Conservation (phyloP, 2,797 vertebrate genomes). For the Dromococcyx pavoninus region DNA sequence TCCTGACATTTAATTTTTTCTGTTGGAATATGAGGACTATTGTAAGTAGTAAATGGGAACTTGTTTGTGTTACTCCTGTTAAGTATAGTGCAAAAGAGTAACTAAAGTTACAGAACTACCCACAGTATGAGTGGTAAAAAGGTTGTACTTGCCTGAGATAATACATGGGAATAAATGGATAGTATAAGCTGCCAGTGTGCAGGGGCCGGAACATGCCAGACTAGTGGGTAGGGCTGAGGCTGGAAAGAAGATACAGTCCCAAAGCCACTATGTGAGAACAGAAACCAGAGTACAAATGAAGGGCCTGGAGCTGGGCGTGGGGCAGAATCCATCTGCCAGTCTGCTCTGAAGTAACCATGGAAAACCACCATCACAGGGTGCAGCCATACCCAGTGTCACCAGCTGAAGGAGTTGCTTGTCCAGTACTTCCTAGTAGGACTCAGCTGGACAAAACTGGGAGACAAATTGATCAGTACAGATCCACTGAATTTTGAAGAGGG, state of each 20-base stretch:
- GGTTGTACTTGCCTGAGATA: not conserved
- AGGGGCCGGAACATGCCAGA: not conserved
- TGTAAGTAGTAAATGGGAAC: not conserved
- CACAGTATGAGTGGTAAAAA: not conserved
- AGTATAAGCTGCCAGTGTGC: not conserved
- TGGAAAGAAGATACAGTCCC: not conserved
- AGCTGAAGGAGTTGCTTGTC: not conserved
- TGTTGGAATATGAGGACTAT: not conserved
- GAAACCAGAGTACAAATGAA: not conserved
- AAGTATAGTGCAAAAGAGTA: not conserved
- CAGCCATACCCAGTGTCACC: not conserved
- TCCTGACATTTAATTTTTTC: not conserved
- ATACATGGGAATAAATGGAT: not conserved
- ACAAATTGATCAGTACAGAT: not conserved
- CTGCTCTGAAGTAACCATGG: not conserved
- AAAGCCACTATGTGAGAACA: not conserved
- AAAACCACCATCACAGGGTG: not conserved
- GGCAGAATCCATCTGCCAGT: not conserved
- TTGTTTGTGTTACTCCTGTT: not conserved
- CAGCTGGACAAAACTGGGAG: not conserved
- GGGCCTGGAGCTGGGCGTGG: not conserved
- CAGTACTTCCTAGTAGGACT: not conserved
- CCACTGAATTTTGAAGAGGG: not conserved
- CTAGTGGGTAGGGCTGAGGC: too few relatives aligned
- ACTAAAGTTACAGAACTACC: not conserved